Conservation (phyloP, 2,888 invertebrate species). For the Zygaena filipendulae region DNA sequence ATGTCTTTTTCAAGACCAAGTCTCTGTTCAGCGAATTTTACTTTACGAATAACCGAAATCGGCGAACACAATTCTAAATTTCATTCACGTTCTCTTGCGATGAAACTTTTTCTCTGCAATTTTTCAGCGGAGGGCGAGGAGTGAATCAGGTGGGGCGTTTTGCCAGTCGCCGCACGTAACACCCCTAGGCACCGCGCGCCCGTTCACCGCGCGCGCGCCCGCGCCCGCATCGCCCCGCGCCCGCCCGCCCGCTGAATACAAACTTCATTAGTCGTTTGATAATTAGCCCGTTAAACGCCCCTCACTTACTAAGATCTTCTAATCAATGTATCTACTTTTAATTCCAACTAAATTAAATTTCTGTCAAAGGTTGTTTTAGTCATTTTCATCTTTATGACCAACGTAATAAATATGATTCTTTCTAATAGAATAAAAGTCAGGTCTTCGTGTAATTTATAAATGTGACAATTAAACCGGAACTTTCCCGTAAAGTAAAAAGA, state of each 20-base stretch:
- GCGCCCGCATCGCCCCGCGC: constrained; percentile 20
- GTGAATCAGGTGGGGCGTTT: constrained; percentile 62
- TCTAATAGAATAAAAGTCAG: no score
- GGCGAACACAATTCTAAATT: constrained; percentile 65
- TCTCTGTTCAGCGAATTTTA: constrained; percentile 53
- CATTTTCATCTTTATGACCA: constrained; percentile 11
- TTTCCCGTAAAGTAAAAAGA: constrained; percentile 40
- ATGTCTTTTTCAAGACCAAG: no score
- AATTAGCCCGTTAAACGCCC: constrained; percentile 68
- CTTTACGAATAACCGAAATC: constrained; percentile 62
- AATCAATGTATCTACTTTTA: constrained; percentile 35
- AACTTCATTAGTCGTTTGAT: constrained; percentile 70
- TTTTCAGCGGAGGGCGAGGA: constrained; percentile 62
- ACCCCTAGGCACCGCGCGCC: constrained; percentile 39
- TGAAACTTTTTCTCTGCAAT: constrained; percentile 70
- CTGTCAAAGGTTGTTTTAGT: no score
- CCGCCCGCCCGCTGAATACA: constrained; percentile 63
- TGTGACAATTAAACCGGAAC: constrained; percentile 52
- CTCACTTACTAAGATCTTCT: constrained; percentile 50
- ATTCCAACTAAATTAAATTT: no score
- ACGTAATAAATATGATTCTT: constrained; percentile 9
- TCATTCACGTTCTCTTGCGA: constrained; percentile 67
- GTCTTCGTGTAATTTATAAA: no score
- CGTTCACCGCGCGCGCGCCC: constrained; percentile 15
- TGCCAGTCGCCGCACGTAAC: constrained; percentile 61